Base-by-base conservation (phyloP, 2,797 vertebrate genomes). In the Lates japonicus region DNA sequence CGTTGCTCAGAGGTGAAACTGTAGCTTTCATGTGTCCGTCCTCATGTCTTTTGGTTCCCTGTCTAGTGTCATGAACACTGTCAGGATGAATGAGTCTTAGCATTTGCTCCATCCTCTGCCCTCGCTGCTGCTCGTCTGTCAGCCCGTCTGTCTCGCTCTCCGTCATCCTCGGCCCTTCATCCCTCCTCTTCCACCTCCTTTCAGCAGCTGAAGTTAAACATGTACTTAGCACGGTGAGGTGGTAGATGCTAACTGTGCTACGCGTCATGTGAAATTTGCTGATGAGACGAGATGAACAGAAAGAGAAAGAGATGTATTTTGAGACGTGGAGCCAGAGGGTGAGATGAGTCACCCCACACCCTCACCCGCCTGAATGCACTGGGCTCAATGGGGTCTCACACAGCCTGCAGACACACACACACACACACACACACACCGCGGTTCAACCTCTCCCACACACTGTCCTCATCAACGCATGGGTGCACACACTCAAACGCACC, bases 281-380 rank as follows among this genome's bases (percentile, higher is more conserved):
- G 76, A 75, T 72, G 78, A 70, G 29, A 52, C 39, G 58, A 79
- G 68, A 74, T 0, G 33, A 76, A 31, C 44, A 51, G 41, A 20
- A 41, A 69, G 61, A 20, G 17, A 67, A 58, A 51, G 35, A 71
- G 39, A 74, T 76, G 68, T 80, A 83, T 85, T 90, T 85, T 87
- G 68, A 78, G 76, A 83, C 78, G 79, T 61, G 19, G 51, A 78
- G 73, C 70, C 73, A 14, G 62, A 75, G 82, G 84, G 69, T 59
- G 72, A 60, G 74, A 81, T 87, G 87, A 92, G 72, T 92, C 87
- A 88, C 65, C 31, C 33, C 29, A n/a, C 25, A 29, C 25, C 25
- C 25, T 29, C 25, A 6, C 13, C 69, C 74, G 79, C 70, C 48
- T 20, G 57, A 81, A 81, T 4, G 22, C 66, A 78, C 61, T n/a